Conservation (phyloP, 2,113 vertebrate genomes). For the Arenaria interpres region DNA sequence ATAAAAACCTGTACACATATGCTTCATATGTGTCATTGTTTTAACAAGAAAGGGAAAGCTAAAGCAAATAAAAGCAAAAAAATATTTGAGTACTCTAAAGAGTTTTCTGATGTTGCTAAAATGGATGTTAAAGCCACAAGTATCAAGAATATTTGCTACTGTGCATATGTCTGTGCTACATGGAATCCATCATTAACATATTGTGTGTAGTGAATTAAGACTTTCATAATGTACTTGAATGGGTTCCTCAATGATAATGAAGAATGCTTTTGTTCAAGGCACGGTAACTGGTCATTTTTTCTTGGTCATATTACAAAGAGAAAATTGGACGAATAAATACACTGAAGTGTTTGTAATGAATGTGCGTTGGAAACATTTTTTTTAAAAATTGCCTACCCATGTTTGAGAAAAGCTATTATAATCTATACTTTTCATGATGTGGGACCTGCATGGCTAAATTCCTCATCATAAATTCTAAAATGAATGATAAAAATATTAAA, state of each 20-base stretch:
- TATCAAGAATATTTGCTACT: constrained; percentile 22
- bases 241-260: neutral
- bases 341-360: neutral
- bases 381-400: neutral
- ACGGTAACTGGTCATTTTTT: neutral
- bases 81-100: neutral
- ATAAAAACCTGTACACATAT: neutral
- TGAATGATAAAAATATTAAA: constrained; percentile 14
- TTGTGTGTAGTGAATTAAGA: neutral
- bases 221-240: neutral
- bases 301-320: neutral
- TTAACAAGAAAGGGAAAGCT: neutral
- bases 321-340: constrained; percentile 1
- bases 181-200: neutral
- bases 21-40: neutral
- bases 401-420: constrained; percentile 27
- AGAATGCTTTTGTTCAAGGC: constrained; percentile 22
- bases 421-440: constrained; percentile 4
- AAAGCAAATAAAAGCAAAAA: neutral
- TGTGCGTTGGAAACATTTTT: constrained; percentile 1
- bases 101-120: constrained; percentile 56
- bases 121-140: constrained; percentile 6
- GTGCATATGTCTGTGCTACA: neutral
- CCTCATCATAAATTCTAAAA: constrained; percentile 25
- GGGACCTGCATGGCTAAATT: neutral